Evolutionary conservation across 1,140 invertebrate species (phyloP).

Genomic region (Stegodyphus dumicola): DNA sequence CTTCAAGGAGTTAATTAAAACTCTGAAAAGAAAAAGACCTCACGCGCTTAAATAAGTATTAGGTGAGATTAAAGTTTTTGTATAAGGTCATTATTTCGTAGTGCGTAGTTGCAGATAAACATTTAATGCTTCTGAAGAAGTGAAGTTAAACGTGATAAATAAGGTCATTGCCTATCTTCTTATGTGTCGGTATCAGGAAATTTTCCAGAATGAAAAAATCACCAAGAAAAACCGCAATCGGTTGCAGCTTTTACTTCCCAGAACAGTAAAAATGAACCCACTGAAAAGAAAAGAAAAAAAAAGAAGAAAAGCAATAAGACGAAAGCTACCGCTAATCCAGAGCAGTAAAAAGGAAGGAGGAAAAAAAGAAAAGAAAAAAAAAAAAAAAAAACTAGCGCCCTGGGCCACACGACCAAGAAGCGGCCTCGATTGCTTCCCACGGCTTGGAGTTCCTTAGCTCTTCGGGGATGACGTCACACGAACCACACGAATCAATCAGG

Average conservation of each 20-base stretch:
- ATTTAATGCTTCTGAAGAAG: no score
- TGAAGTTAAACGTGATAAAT: no score
- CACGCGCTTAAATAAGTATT: no score
- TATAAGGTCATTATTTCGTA: no score
- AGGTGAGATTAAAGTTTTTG: no score
- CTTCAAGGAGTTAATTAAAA: no score
- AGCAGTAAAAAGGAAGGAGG: background rate
- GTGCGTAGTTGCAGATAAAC: no score
- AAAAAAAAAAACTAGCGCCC: background rate
- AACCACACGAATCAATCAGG: constrained; percentile 55
- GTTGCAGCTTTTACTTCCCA: background rate
- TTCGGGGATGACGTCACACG: constrained; percentile 19
- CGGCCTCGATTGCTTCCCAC: constrained; percentile 20
- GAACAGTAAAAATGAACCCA: background rate
- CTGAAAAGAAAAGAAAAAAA: background rate
- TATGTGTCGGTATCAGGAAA: no score
- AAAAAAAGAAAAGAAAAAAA: background rate
- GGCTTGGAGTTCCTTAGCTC: background rate
- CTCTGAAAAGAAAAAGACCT: no score
- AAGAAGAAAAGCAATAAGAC: background rate
- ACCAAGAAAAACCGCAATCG: constrained; percentile 15
- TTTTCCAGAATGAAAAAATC: background rate
- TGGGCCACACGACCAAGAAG: background rate
- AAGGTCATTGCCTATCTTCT: no score
- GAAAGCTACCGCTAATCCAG: background rate